phyloP scores from a whole-genome alignment of 1,140 invertebrate genomes.

The Drosophila pruinosa region DNA sequence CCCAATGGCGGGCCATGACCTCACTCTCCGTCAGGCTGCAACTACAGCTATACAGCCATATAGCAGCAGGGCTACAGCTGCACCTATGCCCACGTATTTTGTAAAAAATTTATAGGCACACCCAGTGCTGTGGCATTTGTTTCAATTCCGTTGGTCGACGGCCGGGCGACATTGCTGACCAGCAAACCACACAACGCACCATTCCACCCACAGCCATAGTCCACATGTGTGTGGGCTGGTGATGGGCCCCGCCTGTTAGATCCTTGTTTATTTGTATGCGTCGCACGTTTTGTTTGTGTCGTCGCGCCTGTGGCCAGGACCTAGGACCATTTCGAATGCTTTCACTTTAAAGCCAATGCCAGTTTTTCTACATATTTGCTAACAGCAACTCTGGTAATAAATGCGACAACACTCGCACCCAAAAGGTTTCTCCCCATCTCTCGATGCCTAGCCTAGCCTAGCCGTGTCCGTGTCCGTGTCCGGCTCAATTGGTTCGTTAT shows the following conservation, averaged over 20 bases:
- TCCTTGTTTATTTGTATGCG: constrained; percentile 75
- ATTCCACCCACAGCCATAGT: not conserved
- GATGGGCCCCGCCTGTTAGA: not conserved
- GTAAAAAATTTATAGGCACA: constrained; percentile 79
- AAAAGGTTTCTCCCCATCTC: not conserved
- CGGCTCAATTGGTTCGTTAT: constrained; percentile 78
- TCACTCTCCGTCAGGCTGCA: too few species aligned
- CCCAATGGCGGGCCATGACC: constrained; percentile 11
- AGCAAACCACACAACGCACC: constrained; percentile 12
- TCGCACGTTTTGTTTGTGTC: constrained; percentile 79
- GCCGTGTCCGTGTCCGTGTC: constrained; percentile 42
- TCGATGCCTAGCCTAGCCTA: not conserved
- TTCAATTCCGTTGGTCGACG: constrained; percentile 59
- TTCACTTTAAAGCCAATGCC: constrained; percentile 67
- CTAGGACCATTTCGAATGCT: constrained; percentile 58
- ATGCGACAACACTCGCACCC: constrained; percentile 57
- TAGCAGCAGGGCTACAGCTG: constrained; percentile 30
- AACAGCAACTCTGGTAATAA: constrained; percentile 73
- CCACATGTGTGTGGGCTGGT: not conserved
- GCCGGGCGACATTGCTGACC: constrained; percentile 23
- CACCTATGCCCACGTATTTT: constrained; percentile 72
- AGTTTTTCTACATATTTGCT: constrained; percentile 62
- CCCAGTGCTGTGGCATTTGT: constrained; percentile 71
- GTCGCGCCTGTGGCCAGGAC: constrained; percentile 72
- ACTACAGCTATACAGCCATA: constrained; percentile 32